A percentile compares a stretch with the other conserved stretches of the same genome.
Evolutionary conservation across 2,113 vertebrate species (phyloP).

Genomic region (Genyomyrus donnyi): DNA sequence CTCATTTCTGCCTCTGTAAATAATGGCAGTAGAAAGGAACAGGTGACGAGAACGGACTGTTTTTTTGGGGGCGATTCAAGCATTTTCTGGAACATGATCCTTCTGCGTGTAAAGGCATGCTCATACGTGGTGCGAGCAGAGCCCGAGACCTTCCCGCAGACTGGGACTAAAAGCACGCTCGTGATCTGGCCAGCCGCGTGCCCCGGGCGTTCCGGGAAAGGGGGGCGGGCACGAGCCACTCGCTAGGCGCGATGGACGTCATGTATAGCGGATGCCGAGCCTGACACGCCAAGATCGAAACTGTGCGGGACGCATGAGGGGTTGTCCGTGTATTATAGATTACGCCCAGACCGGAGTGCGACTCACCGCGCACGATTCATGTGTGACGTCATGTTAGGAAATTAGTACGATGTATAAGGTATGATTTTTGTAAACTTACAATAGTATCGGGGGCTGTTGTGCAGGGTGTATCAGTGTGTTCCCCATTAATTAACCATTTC

Average conservation of each 20-base stretch:
- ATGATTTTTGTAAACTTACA: conserved; percentile 17
- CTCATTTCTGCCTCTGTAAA: conserved; percentile 15
- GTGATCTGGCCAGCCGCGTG: not conserved
- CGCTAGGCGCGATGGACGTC: not conserved
- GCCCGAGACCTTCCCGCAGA: not conserved
- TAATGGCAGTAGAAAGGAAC: conserved; percentile 9
- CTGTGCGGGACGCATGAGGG: conserved; percentile 10
- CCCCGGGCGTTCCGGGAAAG: not conserved
- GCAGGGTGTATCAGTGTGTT: not conserved
- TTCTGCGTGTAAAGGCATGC: not conserved
- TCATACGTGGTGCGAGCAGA: not conserved
- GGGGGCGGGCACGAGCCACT: not conserved
- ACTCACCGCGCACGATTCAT: too few species aligned
- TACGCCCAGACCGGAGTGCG: not conserved
- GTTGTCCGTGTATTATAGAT: conserved; percentile 8
- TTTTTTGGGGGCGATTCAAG: not conserved
- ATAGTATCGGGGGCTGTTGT: conserved; percentile 1
- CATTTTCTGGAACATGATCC: conserved; percentile 7
- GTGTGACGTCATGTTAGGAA: conserved; percentile 8
- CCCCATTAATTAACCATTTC: conserved; percentile 11
- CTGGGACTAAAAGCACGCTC: not conserved
- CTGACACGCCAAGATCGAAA: not conserved
- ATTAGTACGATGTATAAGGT: conserved; percentile 11
- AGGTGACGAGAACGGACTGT: not conserved
- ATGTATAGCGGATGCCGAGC: not conserved